Percentiles rank a stretch among this genome's conserved stretches.
These are phyloP conservation scores for Fregata magnificens DNA, from an alignment of 2,113 vertebrate genomes.

Conservation along the genomic window DNA sequence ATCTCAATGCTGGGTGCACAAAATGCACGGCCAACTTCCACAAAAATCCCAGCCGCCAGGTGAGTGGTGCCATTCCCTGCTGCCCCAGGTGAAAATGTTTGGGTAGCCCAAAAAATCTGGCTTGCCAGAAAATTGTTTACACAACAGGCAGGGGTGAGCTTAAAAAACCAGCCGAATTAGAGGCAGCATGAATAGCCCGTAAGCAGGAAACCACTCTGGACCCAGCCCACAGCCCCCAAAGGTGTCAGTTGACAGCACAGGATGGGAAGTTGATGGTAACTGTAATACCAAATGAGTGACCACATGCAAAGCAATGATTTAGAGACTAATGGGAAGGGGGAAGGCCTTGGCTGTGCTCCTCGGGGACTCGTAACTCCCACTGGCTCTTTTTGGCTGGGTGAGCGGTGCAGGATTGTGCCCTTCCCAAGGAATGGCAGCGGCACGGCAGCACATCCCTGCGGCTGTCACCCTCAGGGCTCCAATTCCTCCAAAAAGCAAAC, in stretches of 20 bases:
- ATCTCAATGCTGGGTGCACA: background rate
- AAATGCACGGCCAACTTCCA: background rate
- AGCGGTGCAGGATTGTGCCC: background rate
- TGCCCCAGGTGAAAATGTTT: background rate
- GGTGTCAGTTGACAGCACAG: background rate
- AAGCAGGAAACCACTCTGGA: background rate
- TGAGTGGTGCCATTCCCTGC: background rate
- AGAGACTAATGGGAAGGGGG: background rate
- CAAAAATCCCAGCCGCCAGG: background rate
- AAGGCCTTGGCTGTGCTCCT: background rate
- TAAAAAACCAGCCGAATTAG: background rate
- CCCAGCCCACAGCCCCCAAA: slow-evolving; percentile 19
- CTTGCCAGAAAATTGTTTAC: background rate
- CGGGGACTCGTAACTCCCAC: background rate
- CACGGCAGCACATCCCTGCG: background rate
- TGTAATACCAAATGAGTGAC: background rate
- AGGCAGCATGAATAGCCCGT: background rate
- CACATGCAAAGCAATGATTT: background rate
- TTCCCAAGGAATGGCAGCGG: background rate
- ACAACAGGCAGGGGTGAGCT: background rate
- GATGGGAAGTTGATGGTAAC: background rate
- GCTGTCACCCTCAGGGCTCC: background rate
- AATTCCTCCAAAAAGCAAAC: background rate
- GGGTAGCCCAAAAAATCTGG: background rate
- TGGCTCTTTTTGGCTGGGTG: background rate